Conservation (phyloP, 2,113 vertebrate species). For the Cyrtonyx montezumae region DNA sequence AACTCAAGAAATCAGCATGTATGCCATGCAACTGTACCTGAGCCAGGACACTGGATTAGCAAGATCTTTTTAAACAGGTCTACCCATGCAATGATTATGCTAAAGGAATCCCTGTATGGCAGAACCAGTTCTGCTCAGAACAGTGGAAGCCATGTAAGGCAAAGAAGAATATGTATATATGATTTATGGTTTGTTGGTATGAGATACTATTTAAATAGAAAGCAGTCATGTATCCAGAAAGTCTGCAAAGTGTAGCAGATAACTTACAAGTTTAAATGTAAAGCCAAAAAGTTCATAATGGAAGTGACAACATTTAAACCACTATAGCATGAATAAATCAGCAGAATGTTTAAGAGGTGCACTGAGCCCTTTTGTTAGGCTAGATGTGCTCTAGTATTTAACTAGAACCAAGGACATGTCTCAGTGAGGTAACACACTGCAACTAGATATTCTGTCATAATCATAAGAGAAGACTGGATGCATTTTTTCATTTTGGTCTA, state of each 20-base stretch:
- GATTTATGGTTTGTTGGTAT: constrained; percentile 20
- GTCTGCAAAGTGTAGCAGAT: background rate
- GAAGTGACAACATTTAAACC: background rate
- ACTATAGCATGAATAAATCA: background rate
- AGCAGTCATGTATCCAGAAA: background rate
- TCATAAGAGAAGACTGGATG: background rate
- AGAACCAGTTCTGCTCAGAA: constrained; percentile 69
- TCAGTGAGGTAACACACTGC: background rate
- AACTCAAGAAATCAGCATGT: background rate
- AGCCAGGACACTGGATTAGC: constrained; percentile 48
- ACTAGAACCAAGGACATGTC: background rate
- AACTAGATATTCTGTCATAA: background rate
- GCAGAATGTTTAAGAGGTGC: background rate
- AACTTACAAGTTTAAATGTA: background rate
- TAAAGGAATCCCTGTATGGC: constrained; percentile 41
- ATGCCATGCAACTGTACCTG: background rate
- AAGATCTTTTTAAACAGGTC: constrained; percentile 41
- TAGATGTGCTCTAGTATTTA: background rate
- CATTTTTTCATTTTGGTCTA: background rate
- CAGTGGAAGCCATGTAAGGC: constrained; percentile 12
- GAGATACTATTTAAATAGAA: background rate
- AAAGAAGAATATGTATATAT: constrained; percentile 36
- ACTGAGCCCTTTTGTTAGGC: background rate
- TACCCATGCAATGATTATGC: constrained; percentile 54
- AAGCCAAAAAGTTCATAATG: background rate